These are phyloP conservation scores for Lasioglossum baleicum DNA, from an alignment of 1,140 invertebrate genomes.

Conservation along the genomic window DNA sequence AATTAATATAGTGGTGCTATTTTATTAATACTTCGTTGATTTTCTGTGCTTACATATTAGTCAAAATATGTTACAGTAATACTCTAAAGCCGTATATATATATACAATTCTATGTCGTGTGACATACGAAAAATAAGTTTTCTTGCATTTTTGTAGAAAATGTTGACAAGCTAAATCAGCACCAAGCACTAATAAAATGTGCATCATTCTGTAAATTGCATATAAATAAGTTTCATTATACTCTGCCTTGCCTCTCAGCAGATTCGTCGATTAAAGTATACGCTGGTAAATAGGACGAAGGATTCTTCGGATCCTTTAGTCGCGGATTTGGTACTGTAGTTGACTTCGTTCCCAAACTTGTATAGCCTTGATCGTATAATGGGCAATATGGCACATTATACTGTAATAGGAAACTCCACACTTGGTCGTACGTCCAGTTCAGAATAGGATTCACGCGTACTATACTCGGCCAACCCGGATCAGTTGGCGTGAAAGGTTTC, in stretches of 20 bases:
- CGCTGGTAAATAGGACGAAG: conserved; percentile 86
- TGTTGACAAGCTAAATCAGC: background rate
- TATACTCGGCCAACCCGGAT: conserved; percentile 91
- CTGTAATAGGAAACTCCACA: conserved; percentile 92
- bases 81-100: background rate
- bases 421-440: conserved; percentile 92
- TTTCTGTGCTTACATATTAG: background rate
- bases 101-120: background rate
- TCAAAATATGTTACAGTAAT: background rate
- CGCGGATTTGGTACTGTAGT: conserved; percentile 91
- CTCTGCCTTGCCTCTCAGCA: conserved; percentile 87
- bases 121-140: conserved; percentile 5
- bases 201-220: background rate
- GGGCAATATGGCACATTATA: conserved; percentile 92
- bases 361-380: conserved; percentile 94
- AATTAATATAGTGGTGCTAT: background rate
- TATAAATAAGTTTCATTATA: conserved; percentile 42
- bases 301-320: conserved; percentile 80
- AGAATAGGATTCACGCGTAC: conserved; percentile 93
- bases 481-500: conserved; percentile 83
- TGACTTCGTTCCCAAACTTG: conserved; percentile 89
- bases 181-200: conserved; percentile 1
- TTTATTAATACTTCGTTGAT: conserved; percentile 1
- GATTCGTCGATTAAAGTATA: conserved; percentile 86
- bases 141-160: conserved; percentile 13